Conservation (phyloP, 2,113 vertebrate species). For the Camelus bactrianus region DNA sequence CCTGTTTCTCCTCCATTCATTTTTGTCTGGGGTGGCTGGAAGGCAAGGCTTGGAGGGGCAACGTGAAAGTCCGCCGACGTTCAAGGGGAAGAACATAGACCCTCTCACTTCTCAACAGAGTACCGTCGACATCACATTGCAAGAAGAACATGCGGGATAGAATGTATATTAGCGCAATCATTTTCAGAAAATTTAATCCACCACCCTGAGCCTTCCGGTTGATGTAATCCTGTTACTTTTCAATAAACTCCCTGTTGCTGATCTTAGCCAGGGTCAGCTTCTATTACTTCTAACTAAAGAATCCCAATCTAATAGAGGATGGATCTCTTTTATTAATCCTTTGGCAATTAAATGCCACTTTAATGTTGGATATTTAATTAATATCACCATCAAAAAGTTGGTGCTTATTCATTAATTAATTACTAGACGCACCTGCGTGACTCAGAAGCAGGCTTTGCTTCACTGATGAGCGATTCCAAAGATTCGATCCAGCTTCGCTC, state of each 20-base stretch:
- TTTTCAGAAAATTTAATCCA: conserved; percentile 10
- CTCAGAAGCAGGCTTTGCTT: conserved; percentile 6
- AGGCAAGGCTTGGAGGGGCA: background rate
- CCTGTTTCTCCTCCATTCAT: background rate
- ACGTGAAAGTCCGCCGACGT: background rate
- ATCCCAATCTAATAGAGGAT: conserved; percentile 12
- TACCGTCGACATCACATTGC: no score
- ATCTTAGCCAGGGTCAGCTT: conserved; percentile 45
- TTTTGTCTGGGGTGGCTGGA: background rate
- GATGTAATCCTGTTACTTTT: conserved; percentile 28
- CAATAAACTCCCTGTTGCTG: background rate
- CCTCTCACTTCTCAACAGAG: background rate
- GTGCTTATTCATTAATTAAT: conserved; percentile 59
- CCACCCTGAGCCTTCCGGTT: background rate
- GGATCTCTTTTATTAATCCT: conserved; percentile 54
- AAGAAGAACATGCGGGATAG: background rate
- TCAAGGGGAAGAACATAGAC: background rate
- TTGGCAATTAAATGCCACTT: conserved; percentile 57
- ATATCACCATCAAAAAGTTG: conserved; percentile 52
- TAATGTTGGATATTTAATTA: conserved; percentile 66
- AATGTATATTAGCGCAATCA: background rate
- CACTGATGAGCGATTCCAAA: background rate
- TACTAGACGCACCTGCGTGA: background rate
- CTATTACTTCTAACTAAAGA: conserved; percentile 55
- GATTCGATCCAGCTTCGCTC: conserved; percentile 10